Percentiles rank a stretch among this genome's conserved stretches.
These are phyloP conservation scores for Xiphorhynchus elegans DNA, from an alignment of 2,113 vertebrate genomes.

Conservation along the genomic window DNA sequence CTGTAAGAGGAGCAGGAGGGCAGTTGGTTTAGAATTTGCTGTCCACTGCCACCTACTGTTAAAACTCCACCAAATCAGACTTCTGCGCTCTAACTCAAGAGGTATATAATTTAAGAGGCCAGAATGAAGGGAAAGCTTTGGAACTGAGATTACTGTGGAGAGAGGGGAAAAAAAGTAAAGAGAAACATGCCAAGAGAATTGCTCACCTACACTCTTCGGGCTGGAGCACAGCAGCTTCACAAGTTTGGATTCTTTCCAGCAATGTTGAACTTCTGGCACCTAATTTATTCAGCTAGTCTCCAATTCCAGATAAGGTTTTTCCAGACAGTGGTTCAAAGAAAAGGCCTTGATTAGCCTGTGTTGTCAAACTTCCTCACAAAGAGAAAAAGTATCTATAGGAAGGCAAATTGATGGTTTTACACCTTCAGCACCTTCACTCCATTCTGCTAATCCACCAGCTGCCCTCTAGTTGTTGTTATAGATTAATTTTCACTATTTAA, in stretches of 20 bases:
- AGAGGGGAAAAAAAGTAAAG: not conserved
- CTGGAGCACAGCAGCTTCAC: not conserved
- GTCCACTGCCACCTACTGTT: constrained; percentile 49
- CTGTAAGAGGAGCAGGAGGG: not conserved
- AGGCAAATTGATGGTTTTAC: not conserved
- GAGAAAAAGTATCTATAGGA: not conserved
- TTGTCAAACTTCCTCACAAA: not conserved
- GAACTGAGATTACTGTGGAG: not conserved
- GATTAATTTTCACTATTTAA: not conserved
- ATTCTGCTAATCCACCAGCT: not conserved
- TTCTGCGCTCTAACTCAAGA: not conserved
- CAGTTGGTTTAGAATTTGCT: not conserved
- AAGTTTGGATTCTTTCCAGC: not conserved
- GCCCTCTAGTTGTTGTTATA: not conserved
- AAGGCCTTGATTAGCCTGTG: not conserved
- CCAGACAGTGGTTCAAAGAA: not conserved
- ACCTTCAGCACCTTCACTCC: not conserved
- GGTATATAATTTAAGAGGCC: rapidly evolving
- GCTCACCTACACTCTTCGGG: not conserved
- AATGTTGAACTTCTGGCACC: not conserved
- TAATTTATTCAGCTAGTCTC: not conserved
- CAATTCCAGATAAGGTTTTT: not conserved
- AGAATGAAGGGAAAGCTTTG: not conserved
- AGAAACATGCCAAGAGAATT: not conserved
- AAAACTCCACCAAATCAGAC: not conserved